A percentile compares a stretch with the other conserved stretches of the same genome.
Evolutionary conservation across 53 echinoderm and acorn worm genomes (phyloP).

Genomic region (Paelopatides confundens): DNA sequence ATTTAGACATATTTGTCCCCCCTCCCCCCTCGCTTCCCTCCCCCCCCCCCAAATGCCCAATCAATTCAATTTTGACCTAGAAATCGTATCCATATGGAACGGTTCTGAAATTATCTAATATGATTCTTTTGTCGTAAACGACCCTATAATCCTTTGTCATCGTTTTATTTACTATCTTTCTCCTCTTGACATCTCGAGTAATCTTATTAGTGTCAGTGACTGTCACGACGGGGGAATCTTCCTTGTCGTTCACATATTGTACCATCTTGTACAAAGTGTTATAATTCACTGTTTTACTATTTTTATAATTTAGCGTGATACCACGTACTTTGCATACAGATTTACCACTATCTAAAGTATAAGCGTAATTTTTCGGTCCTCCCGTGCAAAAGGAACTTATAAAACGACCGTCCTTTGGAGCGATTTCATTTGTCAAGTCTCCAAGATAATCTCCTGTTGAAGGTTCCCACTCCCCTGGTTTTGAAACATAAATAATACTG

Average conservation of each 20-base stretch:
- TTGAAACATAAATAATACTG: too few species aligned
- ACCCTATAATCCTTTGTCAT: constrained; percentile 69
- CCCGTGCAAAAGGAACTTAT: constrained; percentile 20
- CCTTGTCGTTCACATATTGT: not conserved
- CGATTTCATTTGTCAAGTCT: constrained; percentile 69
- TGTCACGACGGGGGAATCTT: constrained; percentile 6
- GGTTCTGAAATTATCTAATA: too few species aligned
- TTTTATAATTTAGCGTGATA: constrained; percentile 64
- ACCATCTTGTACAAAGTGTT: constrained; percentile 69
- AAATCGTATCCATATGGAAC: constrained; percentile 69
- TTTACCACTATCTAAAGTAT: constrained; percentile 59
- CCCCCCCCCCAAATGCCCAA: too few species aligned
- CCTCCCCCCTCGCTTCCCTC: too few species aligned
- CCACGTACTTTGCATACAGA: constrained; percentile 68
- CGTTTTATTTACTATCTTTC: constrained; percentile 44
- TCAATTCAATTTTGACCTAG: too few species aligned
- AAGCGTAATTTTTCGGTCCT: constrained; percentile 53
- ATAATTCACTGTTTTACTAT: constrained; percentile 62
- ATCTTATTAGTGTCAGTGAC: constrained; percentile 49
- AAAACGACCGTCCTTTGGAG: constrained; percentile 4
- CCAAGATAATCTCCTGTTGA: too few species aligned
- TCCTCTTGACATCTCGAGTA: constrained; percentile 56
- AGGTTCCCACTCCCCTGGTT: too few species aligned
- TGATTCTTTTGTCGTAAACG: constrained; percentile 73
- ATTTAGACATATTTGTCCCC: too few species aligned